Evolutionary conservation across 2,888 invertebrate species (phyloP), one percentile per base, ranked within the genome.

Genomic region (Axea sp.): DNA sequence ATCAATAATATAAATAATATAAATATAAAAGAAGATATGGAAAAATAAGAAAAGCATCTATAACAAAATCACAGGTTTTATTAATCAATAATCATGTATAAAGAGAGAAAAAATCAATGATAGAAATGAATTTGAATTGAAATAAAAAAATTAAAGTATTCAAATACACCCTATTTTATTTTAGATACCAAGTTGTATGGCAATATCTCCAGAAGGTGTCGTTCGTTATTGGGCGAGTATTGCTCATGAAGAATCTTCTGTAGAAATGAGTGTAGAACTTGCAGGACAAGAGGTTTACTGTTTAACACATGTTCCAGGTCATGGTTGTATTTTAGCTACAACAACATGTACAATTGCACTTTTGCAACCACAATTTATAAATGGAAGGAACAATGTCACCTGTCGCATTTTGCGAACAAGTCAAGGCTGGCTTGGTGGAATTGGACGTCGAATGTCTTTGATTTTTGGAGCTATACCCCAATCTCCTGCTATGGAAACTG

Each of bases 211-310:
- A 0, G 97, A 97, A 84, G 98, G 97, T 24, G 92, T 93, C 45
- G 93, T 96, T 0, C 92, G 97, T n/a, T 97, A 94, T 88, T 98
- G 98, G 98, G 92, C 95, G 0, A 95, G 94, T 2, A 92, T 97
- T 26, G 94, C 94, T 0, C 95, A 97, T 79, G 96, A 96, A 84
- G 94, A 94, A 0, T 93, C 94, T 0, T 96, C 94, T 6, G 91
- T 94, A 7, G 97, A 98, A 85, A 92, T 94, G 33, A 93, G 92
- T 60, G 94, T 95, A 1, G 96, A 97, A 83, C 89, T 98, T 22
- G 95, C 95, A 17, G 95, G 96, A 0, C 95, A 96, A 87, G 95
- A 96, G 88, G 96, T 95, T 80, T 94, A 94, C 80, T 91, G 92
- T 57, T 88, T 96, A 9, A 90, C 92, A 0, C 91, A 91, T 75